Evolutionary conservation across 2,113 vertebrate genomes (phyloP), one percentile per base, ranked within the genome.

Genomic region (Periophthalmodon schlosseri): DNA sequence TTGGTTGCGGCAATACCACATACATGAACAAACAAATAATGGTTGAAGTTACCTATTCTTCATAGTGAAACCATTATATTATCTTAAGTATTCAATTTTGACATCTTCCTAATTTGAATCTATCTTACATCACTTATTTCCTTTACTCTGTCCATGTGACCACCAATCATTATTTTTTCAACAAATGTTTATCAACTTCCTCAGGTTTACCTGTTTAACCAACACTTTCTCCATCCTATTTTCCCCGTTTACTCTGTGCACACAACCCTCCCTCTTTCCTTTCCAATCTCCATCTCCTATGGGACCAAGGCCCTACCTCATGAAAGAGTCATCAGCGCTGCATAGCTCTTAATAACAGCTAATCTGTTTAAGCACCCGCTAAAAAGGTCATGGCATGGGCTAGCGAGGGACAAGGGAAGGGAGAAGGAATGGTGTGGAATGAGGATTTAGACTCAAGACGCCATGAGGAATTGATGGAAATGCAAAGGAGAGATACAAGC

Each of bases 361-460:
- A 93, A 92, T 93, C 91, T 93, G 85, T 91, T 92, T 92, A 93
- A 91, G 91, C 89, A 91, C 86, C 87, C 70, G 73, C 88, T 89
- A 87, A 92, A 92, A 93, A 93, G 92, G 93, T 93, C 92, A 91
- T 64, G 82, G 78, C 88, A 81, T 79, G 69, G 60, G 83, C 83
- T 75, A 83, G 88, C 47, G 54, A 82, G 72, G 79, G 79, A 83
- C 70, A 47, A 69, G 68, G 76, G 73, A 75, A 80, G 79, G 8
- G 60, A 77, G 57, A 54, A 78, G 72, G 68, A 82, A 82, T 76
- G 68, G 84, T 74, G 80, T 63, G 52, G 81, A 87, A 83, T 82
- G 71, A 78, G 78, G 78, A 89, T 80, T 87, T 85, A 66, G 46
- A 83, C 61, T 69, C 34, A 33, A 69, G 39, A 81, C 60, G 64